Evolutionary conservation across 2,797 vertebrate genomes (phyloP).

Genomic region (Erethizon dorsatum): DNA sequence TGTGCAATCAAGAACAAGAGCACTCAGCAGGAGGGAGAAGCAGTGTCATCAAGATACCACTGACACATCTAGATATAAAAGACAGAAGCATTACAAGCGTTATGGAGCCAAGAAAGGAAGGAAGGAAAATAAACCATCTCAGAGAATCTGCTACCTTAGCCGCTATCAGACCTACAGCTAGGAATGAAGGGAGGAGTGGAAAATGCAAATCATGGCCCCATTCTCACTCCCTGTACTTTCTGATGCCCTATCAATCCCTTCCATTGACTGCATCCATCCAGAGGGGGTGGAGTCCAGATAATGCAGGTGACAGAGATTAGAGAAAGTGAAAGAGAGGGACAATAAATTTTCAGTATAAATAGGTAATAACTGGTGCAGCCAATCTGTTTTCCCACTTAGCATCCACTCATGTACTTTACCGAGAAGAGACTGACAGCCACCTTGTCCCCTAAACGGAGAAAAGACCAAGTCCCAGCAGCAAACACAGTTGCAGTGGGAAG

Average conservation of each 20-base stretch:
- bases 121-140: not conserved
- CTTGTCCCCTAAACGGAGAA: not conserved
- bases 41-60: not conserved
- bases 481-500: too few relatives aligned
- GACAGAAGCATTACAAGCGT: not conserved
- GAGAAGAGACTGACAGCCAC: not conserved
- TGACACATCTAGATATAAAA: not conserved
- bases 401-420: not conserved
- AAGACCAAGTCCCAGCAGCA: not conserved
- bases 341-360: not conserved
- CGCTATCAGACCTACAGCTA: not conserved
- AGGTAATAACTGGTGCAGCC: not conserved
- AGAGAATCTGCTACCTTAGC: not conserved
- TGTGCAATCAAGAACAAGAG: not conserved
- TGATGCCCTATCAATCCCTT: not conserved
- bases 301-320: not conserved
- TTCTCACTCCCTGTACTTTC: not conserved
- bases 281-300: not conserved
- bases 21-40: not conserved
- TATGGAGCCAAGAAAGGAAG: not conserved
- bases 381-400: not conserved
- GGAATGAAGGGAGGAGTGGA: not conserved
- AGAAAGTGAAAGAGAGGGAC: not conserved
- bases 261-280: not conserved
- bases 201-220: too few relatives aligned